phyloP scores from a whole-genome alignment of 2,888 invertebrate species.

The Sphaeridia pumilis region DNA sequence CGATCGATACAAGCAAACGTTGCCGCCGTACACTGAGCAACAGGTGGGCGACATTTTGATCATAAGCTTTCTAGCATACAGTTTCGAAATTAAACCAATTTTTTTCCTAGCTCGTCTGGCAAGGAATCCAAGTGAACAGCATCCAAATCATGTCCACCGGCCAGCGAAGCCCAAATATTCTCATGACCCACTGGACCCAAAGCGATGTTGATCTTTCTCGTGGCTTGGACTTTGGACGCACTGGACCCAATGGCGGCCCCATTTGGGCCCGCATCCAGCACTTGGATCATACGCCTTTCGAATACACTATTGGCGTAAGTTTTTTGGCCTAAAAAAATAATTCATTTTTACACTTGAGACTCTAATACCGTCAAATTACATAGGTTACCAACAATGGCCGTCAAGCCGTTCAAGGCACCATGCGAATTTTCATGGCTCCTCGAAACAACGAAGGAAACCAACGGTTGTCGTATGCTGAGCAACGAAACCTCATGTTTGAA shows the following conservation, averaged over 20 bases:
- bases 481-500: slow-evolving; percentile 56
- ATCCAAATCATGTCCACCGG: slow-evolving; percentile 37
- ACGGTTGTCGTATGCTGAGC: slow-evolving; percentile 51
- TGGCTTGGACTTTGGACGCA: slow-evolving; percentile 58
- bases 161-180: slow-evolving; percentile 39
- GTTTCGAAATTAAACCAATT: too few species aligned
- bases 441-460: slow-evolving; percentile 53
- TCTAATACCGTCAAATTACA: too few species aligned
- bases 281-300: slow-evolving; percentile 37
- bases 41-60: slow-evolving; percentile 18
- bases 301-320: slow-evolving; percentile 36
- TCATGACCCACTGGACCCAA: slow-evolving; percentile 66
- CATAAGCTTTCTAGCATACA: too few species aligned
- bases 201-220: slow-evolving; percentile 63
- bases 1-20: slow-evolving; percentile 41
- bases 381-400: slow-evolving; percentile 39
- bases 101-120: slow-evolving; percentile 35
- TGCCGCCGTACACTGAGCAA: slow-evolving; percentile 43
- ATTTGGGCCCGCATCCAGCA: slow-evolving; percentile 36
- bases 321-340: too few species aligned
- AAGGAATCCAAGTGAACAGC: slow-evolving; percentile 29
- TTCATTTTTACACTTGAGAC: too few species aligned
- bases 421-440: slow-evolving; percentile 59
- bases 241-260: slow-evolving; percentile 21
- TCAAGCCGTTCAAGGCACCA: slow-evolving; percentile 49